Evolutionary conservation across 2,888 invertebrate species (phyloP), one percentile per base, ranked within the genome.

Genomic region (Drosophila sordidapex): DNA sequence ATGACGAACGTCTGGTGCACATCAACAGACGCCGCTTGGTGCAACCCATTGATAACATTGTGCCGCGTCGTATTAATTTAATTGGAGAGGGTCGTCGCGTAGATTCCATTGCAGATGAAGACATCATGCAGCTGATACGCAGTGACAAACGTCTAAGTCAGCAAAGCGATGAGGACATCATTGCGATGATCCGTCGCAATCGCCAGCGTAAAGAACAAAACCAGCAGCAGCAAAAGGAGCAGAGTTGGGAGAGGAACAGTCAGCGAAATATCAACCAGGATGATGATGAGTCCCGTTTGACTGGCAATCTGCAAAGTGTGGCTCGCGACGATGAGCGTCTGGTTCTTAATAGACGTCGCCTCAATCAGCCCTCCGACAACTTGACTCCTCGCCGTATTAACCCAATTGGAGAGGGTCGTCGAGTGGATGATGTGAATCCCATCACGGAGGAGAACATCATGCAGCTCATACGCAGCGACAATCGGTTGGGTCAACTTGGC

Each of bases 1-100:
- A 87, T 46, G 76, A 82, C 56, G 91, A 86, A 36, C 86, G 91
- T 13, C 58, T 90, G n/a, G 67, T 90, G 46, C 76, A 83, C 60
- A 62, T 87, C 6, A 89, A 79, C 27, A 78, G 81, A 13, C 80
- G 82, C 8, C 87, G 83, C n/a, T 53, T 82, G 1, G 64, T 67
- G 18, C 66, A 86, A 29, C 59, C 67, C 15, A 29, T n/a, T 10
- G 61, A 79, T 0, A 56, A 33, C 25, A 33, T 51, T 0, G n/a
- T 18, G 7, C 38, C 71, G 5, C 86, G 77, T 8, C 66, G 81
- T 8, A 11, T 61, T 0, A 51, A 27, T 15, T 29, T 59, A 8
- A 65, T 79, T 29, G 71, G 69, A 25, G 83, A 83, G 31, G 81
- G 69, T 11, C 81, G 74, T n/a, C 70, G 67, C 0, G 59, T 70